phyloP scores from a whole-genome alignment of 2,888 invertebrate species.

The Anodontia alba region DNA sequence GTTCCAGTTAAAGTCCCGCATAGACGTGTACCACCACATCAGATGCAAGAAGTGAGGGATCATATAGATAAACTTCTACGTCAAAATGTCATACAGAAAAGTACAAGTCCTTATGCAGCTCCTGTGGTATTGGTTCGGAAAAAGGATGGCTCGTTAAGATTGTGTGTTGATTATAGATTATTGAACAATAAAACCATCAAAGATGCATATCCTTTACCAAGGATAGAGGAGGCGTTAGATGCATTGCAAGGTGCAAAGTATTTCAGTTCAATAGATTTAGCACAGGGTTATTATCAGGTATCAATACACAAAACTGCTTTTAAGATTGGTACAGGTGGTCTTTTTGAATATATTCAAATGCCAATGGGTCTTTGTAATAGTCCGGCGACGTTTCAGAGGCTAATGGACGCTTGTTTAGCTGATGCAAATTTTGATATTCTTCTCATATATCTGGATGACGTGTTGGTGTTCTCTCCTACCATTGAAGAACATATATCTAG shows the following conservation, averaged over 20 bases:
- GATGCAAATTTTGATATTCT: constrained; percentile 29
- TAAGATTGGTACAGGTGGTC: constrained; percentile 24
- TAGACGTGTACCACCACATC: constrained; percentile 19
- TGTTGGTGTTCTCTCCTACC: constrained; percentile 53
- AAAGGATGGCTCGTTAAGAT: background rate
- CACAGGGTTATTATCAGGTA: constrained; percentile 65
- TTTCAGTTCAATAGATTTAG: constrained; percentile 36
- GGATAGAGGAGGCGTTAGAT: too few species aligned
- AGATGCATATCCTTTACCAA: constrained; percentile 24
- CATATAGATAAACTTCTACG: too few species aligned
- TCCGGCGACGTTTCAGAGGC: constrained; percentile 31
- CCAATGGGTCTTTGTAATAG: constrained; percentile 26
- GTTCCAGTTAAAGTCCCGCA: too few species aligned
- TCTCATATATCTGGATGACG: constrained; percentile 36
- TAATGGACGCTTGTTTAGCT: constrained; percentile 24
- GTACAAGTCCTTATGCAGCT: too few species aligned
- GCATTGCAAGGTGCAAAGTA: background rate
- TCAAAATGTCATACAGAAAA: too few species aligned
- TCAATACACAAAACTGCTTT: constrained; percentile 69
- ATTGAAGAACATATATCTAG: constrained; percentile 40
- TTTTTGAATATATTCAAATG: constrained; percentile 16
- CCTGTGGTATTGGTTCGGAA: too few species aligned
- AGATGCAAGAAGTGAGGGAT: too few species aligned
- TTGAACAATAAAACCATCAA: constrained; percentile 28
- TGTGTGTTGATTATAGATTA: constrained; percentile 42